These are phyloP conservation scores for Hippocampus zosterae DNA, from an alignment of 2,113 vertebrate species.

Conservation along the genomic window DNA sequence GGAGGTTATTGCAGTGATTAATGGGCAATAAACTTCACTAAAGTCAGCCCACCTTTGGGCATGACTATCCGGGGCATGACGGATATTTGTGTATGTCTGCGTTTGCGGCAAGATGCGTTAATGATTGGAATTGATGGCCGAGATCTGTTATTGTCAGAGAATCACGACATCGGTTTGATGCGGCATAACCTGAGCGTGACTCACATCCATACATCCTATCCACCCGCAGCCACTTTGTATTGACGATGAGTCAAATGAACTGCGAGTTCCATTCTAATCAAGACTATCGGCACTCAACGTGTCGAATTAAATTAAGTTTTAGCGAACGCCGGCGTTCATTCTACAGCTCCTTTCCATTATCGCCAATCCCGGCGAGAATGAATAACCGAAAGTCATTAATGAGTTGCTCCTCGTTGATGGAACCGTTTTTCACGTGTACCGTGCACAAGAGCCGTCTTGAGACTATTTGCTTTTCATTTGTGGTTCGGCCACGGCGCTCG, in stretches of 20 bases:
- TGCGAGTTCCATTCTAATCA: background rate
- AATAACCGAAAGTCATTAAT: background rate
- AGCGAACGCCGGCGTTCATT: background rate
- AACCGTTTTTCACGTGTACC: background rate
- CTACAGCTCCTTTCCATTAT: background rate
- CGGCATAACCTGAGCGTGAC: background rate
- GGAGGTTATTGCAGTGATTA: background rate
- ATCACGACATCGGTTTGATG: background rate
- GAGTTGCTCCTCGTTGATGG: background rate
- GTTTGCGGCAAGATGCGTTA: background rate
- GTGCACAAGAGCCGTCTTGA: background rate
- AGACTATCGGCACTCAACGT: background rate
- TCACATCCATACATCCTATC: background rate
- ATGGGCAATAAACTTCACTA: background rate
- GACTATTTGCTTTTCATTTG: background rate
- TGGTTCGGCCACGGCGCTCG: background rate
- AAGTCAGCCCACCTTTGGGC: conserved; percentile 2
- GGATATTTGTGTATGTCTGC: background rate
- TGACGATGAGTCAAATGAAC: background rate
- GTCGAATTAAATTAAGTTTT: background rate
- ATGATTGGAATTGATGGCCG: background rate
- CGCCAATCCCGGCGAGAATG: background rate
- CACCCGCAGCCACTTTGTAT: background rate
- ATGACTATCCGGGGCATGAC: too few relatives aligned
- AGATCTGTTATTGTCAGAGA: background rate